Percentiles rank a stretch among this genome's conserved stretches.
These are phyloP conservation scores for Acrocephalus kingi DNA, from an alignment of 2,113 vertebrate species.

Conservation along the genomic window DNA sequence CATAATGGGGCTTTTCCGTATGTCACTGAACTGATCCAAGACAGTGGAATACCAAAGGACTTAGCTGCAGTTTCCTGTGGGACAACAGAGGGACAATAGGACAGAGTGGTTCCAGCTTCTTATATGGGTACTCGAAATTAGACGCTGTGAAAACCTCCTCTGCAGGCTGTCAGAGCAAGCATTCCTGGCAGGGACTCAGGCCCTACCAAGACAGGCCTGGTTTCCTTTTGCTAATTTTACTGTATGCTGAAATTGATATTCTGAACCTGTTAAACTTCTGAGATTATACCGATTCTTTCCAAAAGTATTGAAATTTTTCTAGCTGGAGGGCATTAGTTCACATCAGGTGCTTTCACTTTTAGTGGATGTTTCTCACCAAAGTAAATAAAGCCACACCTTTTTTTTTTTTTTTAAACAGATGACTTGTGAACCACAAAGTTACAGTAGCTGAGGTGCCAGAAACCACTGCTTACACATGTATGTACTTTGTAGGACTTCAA, in stretches of 20 bases:
- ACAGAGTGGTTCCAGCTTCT: background rate
- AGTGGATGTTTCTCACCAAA: background rate
- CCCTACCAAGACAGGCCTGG: background rate
- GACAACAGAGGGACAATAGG: rapidly evolving
- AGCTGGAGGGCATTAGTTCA: background rate
- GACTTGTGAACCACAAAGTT: background rate
- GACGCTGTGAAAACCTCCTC: background rate
- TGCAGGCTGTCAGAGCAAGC: background rate
- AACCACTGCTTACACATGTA: background rate
- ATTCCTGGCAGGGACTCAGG: background rate
- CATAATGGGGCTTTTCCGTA: rapidly evolving
- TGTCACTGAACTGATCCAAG: background rate
- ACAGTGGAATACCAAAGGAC: background rate
- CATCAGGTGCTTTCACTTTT: background rate
- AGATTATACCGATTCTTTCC: background rate
- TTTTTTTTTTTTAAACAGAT: background rate
- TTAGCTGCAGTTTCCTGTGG: background rate
- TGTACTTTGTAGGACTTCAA: background rate
- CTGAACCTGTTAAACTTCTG: background rate
- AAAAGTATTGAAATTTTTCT: background rate
- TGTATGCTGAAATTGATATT: background rate
- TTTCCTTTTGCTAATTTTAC: background rate
- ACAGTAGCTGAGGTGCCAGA: background rate
- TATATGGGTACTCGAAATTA: rapidly evolving
- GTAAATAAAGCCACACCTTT: background rate